Conservation (phyloP, 2,888 invertebrate genomes). For the Agrochola litura region DNA sequence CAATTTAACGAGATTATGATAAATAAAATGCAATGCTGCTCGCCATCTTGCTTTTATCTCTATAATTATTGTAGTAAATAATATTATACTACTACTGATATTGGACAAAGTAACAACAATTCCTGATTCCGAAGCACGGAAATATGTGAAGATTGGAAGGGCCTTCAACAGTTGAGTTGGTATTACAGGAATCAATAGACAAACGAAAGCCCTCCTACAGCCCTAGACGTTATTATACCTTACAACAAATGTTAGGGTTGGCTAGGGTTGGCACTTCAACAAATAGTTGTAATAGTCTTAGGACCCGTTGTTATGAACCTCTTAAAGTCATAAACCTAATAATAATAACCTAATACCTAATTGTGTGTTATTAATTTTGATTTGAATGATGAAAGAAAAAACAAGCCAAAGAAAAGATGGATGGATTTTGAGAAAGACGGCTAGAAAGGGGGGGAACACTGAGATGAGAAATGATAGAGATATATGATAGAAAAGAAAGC, state of each 20-base stretch:
- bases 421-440: background rate
- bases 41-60: background rate
- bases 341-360: too few relatives aligned
- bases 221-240: slow-evolving; percentile 58
- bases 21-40: background rate
- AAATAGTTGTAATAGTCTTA: background rate
- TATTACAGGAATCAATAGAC: slow-evolving; percentile 59
- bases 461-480: background rate
- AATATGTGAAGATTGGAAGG: slow-evolving; percentile 29
- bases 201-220: slow-evolving; percentile 53
- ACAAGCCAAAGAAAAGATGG: background rate
- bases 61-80: background rate
- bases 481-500: background rate
- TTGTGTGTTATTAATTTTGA: background rate
- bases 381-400: background rate
- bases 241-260: slow-evolving; percentile 50
- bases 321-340: too few relatives aligned
- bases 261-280: slow-evolving; percentile 13
- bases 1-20: background rate
- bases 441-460: background rate
- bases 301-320: too few relatives aligned
- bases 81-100: background rate
- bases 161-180: slow-evolving; percentile 29
- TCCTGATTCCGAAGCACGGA: background rate
- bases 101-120: slow-evolving; percentile 6